Percentiles rank a stretch among this genome's conserved stretches.
phyloP scores from a whole-genome alignment of 2,888 invertebrate genomes.

The Oxyscelio sp. region DNA sequence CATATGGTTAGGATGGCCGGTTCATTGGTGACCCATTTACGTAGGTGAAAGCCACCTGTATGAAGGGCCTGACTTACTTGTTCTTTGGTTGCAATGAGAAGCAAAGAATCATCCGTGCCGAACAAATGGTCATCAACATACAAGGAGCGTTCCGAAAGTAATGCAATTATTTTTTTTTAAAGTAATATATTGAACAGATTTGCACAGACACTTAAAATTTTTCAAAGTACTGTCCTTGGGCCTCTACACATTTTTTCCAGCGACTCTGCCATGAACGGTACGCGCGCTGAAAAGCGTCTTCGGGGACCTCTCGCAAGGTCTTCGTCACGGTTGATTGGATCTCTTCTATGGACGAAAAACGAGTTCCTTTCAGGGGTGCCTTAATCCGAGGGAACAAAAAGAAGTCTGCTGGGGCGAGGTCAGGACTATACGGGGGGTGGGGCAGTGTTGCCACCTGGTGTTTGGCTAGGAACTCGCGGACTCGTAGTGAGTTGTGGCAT shows the following conservation, averaged over 20 bases:
- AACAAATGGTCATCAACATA: no score
- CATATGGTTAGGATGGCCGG: no score
- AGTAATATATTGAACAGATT: constrained; percentile 9
- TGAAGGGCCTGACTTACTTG: no score
- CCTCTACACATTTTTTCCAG: constrained; percentile 1
- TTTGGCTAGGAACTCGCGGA: background rate
- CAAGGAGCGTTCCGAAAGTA: background rate
- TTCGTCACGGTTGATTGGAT: no score
- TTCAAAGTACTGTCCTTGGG: background rate
- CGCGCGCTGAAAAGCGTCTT: constrained; percentile 9
- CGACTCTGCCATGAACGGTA: constrained; percentile 27
- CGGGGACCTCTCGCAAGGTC: constrained; percentile 31
- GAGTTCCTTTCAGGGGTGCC: constrained; percentile 1
- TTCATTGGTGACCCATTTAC: no score
- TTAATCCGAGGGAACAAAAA: constrained; percentile 16
- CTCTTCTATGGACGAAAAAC: no score
- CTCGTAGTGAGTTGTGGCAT: background rate
- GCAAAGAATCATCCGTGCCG: no score
- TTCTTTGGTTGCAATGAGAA: no score
- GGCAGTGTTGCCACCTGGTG: background rate
- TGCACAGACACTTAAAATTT: background rate
- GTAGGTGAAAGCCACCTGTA: no score
- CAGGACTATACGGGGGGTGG: constrained; percentile 1
- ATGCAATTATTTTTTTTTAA: background rate
- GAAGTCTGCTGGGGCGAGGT: background rate